These are phyloP conservation scores for Epinephelus lanceolatus DNA, from an alignment of 2,113 vertebrate genomes.

Conservation along the genomic window DNA sequence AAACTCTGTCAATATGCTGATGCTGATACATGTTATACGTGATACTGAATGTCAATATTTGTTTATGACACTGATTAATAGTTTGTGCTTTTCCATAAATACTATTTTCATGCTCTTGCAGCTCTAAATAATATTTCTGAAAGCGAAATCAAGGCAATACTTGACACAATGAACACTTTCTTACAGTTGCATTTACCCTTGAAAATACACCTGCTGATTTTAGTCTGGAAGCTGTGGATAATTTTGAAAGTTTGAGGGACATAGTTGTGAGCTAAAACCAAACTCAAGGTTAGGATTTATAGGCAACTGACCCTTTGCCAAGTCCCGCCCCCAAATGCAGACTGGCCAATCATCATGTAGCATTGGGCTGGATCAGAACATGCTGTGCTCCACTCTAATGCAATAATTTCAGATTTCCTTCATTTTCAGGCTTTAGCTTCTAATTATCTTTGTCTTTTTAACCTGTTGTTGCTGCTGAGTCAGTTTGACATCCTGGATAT, in stretches of 20 bases:
- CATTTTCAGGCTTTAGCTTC: no score
- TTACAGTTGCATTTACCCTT: not conserved
- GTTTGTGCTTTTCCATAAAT: not conserved
- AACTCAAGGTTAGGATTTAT: not conserved
- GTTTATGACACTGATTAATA: not conserved
- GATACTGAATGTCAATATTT: no score
- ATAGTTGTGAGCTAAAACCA: not conserved
- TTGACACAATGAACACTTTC: not conserved
- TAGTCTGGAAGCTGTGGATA: not conserved
- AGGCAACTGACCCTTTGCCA: no score
- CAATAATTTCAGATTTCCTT: no score
- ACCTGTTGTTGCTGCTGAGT: no score
- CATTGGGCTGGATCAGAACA: no score
- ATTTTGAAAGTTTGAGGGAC: not conserved
- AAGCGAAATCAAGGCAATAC: not conserved
- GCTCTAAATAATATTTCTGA: not conserved
- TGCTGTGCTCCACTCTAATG: no score
- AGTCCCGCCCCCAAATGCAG: no score
- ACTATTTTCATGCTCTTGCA: not conserved
- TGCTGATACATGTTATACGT: no score
- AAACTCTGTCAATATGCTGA: not conserved
- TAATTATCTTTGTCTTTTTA: no score
- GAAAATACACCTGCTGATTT: not conserved
- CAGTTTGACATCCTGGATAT: no score
- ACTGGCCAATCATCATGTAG: no score